Base-by-base conservation (phyloP, 2,797 vertebrate genomes). In the Aldrovandia affinis region DNA sequence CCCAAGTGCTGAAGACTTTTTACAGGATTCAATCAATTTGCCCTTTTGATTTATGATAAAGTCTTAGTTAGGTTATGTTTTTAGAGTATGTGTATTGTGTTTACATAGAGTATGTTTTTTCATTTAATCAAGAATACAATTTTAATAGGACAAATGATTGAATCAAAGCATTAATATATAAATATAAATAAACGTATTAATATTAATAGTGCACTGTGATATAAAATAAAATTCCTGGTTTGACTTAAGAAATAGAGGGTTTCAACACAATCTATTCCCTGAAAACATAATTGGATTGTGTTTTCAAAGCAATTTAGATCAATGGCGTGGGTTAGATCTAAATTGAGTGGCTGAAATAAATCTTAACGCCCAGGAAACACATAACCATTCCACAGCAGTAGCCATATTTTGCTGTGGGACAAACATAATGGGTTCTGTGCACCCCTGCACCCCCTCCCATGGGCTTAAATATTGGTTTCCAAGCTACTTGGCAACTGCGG, bases 381-480 rank as follows among this genome's bases (percentile, higher is more conserved):
- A 55, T 55, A 47, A 3, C 82, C n/a, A 10, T 33, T 22, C 83
- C 30, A 4, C n/a, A 39, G 57, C 73, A 63, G 28, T 14, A 10
- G n/a, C 52, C 63, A n/a, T 33, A 33, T 39, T 3, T 36, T 39
- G 44, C 39, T 54, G 39, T 3, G 3, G 59, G 52, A 78, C 1
- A 61, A 44, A 59, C 70, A 83, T 65, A 84, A 55, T 70, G 28
- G n/a, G 75, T 9, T n/a, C 50, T 83, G 82, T 78, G 81, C 73
- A 52, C 81, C 28, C 20, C 59, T 33, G 57, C 15, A 28, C 42
- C 59, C n/a, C 28, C 36, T 54, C 33, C 12, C 52, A 20, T 20
- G 6, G 36, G 2, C 47, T 77, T n/a, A 83, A 83, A 28, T 39
- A 50, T 33, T 39, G 7, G 28, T 82, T 36, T 63, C 80, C 39